A percentile compares a stretch with the other conserved stretches of the same genome.
These are phyloP conservation scores for Narcine bancroftii DNA, from an alignment of 2,113 vertebrate genomes.

Conservation along the genomic window DNA sequence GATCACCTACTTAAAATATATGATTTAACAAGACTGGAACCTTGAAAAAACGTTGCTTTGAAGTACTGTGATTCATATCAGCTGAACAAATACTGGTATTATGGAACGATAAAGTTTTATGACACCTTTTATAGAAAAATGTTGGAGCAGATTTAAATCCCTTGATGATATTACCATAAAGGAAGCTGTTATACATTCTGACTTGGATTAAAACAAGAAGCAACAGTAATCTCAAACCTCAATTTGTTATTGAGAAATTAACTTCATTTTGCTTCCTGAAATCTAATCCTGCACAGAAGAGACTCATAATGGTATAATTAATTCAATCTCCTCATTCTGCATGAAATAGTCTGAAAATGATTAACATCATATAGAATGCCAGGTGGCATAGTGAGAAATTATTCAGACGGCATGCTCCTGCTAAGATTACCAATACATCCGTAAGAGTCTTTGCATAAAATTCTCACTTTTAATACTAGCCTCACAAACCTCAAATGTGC, in stretches of 20 bases:
- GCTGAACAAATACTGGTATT: background rate
- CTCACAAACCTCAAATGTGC: background rate
- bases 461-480: background rate
- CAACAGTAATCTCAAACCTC: background rate
- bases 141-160: background rate
- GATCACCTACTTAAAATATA: too few relatives aligned
- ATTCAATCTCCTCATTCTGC: background rate
- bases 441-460: background rate
- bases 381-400: background rate
- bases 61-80: background rate
- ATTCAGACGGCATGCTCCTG: background rate
- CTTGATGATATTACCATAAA: conserved; percentile 3
- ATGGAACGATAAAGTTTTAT: background rate
- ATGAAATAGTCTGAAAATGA: background rate
- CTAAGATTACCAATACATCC: background rate
- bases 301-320: background rate
- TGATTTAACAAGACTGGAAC: background rate
- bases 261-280: background rate
- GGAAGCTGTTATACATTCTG: background rate
- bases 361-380: background rate
- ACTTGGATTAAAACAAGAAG: background rate
- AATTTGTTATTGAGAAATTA: background rate
- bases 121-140: conserved; percentile 4
- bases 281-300: background rate
- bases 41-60: background rate